Evolutionary conservation across 2,113 vertebrate species (phyloP).

Genomic region (Oncorhynchus kisutch): DNA sequence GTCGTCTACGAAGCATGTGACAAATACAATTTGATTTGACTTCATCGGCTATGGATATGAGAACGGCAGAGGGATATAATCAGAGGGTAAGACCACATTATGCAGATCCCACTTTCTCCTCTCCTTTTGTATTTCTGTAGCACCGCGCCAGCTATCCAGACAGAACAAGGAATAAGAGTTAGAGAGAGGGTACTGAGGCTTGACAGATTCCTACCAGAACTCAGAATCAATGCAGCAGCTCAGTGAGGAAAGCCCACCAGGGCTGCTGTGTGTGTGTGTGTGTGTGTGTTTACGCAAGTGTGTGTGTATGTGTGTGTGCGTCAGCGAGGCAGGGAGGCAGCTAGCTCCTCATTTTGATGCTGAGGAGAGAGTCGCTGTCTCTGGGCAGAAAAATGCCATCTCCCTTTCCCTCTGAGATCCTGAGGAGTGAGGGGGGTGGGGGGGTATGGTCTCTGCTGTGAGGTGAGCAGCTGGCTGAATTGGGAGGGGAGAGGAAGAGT

Average conservation of each 20-base stretch:
- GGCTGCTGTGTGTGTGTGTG: neutral
- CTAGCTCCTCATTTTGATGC: constrained; percentile 15
- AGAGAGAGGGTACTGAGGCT: neutral
- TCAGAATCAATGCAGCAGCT: neutral
- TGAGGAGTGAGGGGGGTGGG: neutral
- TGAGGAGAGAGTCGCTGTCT: constrained; percentile 18
- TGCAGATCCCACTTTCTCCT: no score
- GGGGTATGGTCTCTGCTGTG: neutral
- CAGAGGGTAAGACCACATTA: no score
- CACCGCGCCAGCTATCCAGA: neutral
- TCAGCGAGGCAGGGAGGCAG: neutral
- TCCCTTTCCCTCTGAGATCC: neutral
- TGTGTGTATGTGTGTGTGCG: no score
- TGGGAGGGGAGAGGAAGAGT: neutral
- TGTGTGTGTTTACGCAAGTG: no score
- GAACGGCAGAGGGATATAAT: no score
- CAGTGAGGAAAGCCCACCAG: neutral
- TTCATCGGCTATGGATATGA: no score
- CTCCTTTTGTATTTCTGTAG: neutral
- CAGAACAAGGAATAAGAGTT: neutral
- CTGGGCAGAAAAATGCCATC: constrained; percentile 23
- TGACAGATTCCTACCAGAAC: neutral
- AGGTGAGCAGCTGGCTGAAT: constrained; percentile 31
- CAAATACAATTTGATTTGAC: no score
- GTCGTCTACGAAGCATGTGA: no score